These are phyloP conservation scores for Stigmatopora nigra DNA, from an alignment of 2,113 vertebrate species.

Conservation along the genomic window DNA sequence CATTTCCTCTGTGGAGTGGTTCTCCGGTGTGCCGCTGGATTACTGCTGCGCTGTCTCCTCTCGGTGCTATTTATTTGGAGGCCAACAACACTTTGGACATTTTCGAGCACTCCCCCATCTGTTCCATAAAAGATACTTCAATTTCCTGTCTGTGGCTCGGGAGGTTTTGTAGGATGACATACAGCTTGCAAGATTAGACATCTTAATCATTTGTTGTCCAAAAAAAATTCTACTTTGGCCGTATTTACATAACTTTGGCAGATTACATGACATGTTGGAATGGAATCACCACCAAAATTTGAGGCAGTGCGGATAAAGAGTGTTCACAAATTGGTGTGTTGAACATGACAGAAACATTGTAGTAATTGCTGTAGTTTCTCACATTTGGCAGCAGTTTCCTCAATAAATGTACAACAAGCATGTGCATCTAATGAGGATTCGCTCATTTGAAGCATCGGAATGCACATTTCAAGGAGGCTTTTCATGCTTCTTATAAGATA, in stretches of 20 bases:
- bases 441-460: not conserved
- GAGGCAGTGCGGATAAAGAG: not conserved
- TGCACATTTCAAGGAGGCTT: not conserved
- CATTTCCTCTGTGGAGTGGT: constrained; percentile 22
- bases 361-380: not conserved
- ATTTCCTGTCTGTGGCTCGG: not conserved
- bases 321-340: not conserved
- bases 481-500: not conserved
- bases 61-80: constrained; percentile 24
- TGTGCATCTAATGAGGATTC: too few species aligned
- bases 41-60: constrained; percentile 20
- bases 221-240: not conserved
- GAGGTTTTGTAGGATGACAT: not conserved
- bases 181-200: not conserved
- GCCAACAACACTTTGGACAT: constrained; percentile 22
- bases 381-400: not conserved
- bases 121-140: constrained; percentile 1
- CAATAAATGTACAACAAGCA: not conserved
- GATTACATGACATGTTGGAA: not conserved
- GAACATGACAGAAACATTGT: not conserved
- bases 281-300: not conserved
- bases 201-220: not conserved
- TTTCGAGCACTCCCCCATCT: constrained; percentile 21
- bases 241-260: constrained; percentile 5
- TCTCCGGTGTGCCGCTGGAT: constrained; percentile 35